Percentiles rank a stretch among this genome's conserved stretches.
phyloP scores from a whole-genome alignment of 2,797 vertebrate genomes.

The Rousettus madagascariensis region DNA sequence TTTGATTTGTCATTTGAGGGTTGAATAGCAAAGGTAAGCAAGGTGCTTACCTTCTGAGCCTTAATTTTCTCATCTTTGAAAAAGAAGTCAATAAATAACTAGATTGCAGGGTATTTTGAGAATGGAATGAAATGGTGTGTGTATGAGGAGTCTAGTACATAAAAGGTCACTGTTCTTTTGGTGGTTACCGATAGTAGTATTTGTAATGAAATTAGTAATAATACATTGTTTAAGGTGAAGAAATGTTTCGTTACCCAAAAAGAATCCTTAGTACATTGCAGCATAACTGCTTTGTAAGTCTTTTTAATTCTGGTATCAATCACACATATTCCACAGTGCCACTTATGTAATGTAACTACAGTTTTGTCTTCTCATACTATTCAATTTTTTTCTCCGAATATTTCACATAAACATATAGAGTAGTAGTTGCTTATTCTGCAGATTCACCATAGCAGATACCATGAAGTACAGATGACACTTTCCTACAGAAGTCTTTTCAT shows the following conservation, averaged over 20 bases:
- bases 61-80: slow-evolving; percentile 22
- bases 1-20: background rate
- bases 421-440: background rate
- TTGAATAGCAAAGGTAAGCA: background rate
- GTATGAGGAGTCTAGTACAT: background rate
- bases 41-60: background rate
- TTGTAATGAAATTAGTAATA: background rate
- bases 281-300: background rate
- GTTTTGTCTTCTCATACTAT: background rate
- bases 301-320: background rate
- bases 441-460: background rate
- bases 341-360: background rate
- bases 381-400: background rate
- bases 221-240: background rate
- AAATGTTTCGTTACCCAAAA: background rate
- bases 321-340: background rate
- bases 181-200: background rate
- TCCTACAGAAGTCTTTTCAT: background rate
- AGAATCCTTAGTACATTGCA: background rate
- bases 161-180: background rate
- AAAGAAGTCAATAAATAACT: background rate
- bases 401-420: background rate
- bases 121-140: background rate
- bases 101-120: background rate
- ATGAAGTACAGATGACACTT: background rate